These are phyloP conservation scores for Henicopernis longicauda DNA, from an alignment of 2,113 vertebrate genomes.

Conservation along the genomic window DNA sequence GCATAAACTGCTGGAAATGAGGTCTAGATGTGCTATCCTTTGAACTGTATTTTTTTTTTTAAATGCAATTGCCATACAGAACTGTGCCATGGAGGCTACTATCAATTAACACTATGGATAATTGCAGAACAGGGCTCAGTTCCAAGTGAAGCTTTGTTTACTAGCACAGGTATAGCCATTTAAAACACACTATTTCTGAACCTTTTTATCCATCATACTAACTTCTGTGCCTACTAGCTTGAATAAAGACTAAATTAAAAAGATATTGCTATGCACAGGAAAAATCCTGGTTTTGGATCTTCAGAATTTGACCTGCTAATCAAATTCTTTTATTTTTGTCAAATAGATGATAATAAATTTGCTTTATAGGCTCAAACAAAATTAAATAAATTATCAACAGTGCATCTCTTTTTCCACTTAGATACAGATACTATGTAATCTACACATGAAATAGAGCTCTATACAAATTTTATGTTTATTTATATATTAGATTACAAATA, in stretches of 20 bases:
- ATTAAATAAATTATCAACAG: neutral
- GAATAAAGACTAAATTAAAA: neutral
- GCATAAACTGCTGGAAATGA: neutral
- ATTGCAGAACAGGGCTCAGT: neutral
- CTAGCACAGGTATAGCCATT: neutral
- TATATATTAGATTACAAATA: neutral
- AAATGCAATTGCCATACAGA: neutral
- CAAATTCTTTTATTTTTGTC: neutral
- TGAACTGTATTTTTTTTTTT: neutral
- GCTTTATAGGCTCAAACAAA: neutral
- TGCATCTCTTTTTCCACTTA: neutral
- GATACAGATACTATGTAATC: neutral
- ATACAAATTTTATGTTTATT: neutral
- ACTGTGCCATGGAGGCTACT: neutral
- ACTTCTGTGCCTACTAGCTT: neutral
- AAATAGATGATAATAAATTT: neutral
- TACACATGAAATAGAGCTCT: neutral
- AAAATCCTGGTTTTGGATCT: neutral
- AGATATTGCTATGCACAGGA: neutral
- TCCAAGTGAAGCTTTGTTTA: neutral
- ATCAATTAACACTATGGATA: neutral
- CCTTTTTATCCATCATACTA: neutral
- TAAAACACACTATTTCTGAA: neutral
- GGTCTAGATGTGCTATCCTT: neutral
- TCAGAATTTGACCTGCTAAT: neutral